Base-by-base conservation (phyloP, 2,797 vertebrate species). In the Diceros bicornis region DNA sequence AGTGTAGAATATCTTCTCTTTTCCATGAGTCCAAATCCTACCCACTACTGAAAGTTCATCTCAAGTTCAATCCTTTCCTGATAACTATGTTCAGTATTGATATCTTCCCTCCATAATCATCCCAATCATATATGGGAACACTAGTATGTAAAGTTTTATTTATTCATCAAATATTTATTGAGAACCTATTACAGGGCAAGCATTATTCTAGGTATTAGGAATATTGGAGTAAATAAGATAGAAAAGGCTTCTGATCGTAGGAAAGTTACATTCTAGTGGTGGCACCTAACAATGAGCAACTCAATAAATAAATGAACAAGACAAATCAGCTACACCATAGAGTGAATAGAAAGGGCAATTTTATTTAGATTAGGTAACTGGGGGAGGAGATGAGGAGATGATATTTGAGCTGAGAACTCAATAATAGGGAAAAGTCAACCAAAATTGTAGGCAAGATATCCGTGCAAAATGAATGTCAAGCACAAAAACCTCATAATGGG, bases 51-150 rank as follows among this genome's bases (percentile, higher is more conserved):
- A 77, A 96, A 88, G 62, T 81, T 89, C 83, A 96, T 86, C 78
- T 95, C n/a, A 84, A 94, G 83, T 96, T 96, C 55, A 32, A 50
- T 16, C 50, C 57, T 75, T 93, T 74, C 50, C 52, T 90, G 27
- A n/a, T 75, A 96, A 93, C 13, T n/a, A 0, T 68, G 55, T 59
- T 89, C 66, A 89, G 27, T 89, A 89, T 79, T 72, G 34, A 77
- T 61, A 81, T 72, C 34, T 47, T 68, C 37, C 25, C 41, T 85
- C 20, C 10, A 69, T 11, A 79, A 74, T 77, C 52, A 82, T 12
- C 9, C 23, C 47, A 96, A 57, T 47, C 17, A 83, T 52, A 64
- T 61, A 52, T 62, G 64, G 25, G 21, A 88, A 92, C 62, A 77
- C 32, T 85, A 18, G n/a, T 44, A 78, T 69, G 13, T 32, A 86